Percentiles rank a stretch among this genome's conserved stretches.
These are phyloP conservation scores for Drosophila equinoxialis DNA, from an alignment of 1,140 invertebrate genomes.

Conservation along the genomic window DNA sequence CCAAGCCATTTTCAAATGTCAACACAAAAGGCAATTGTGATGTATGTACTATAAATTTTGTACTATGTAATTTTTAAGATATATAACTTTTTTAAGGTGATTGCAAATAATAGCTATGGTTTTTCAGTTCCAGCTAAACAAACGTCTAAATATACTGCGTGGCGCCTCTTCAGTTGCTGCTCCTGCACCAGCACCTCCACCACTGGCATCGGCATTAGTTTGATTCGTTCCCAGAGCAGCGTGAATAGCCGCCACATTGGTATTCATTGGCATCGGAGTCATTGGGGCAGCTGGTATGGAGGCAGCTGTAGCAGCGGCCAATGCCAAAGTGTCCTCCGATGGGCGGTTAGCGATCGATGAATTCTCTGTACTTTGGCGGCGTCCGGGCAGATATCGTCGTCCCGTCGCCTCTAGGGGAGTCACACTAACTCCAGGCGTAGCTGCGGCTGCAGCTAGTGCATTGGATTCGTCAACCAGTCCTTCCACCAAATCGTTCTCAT, in stretches of 20 bases:
- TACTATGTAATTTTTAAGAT: neutral
- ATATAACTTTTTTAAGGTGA: too few relatives aligned
- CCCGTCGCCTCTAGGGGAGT: neutral
- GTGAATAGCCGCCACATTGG: neutral
- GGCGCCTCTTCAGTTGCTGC: neutral
- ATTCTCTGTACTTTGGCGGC: neutral
- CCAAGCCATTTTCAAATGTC: too few relatives aligned
- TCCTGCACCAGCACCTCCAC: neutral
- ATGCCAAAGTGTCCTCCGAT: conserved; percentile 28
- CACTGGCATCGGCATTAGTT: neutral
- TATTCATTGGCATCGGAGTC: neutral
- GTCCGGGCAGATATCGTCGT: neutral
- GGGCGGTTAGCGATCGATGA: conserved; percentile 3
- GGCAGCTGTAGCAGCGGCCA: conserved; percentile 29
- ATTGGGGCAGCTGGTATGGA: conserved; percentile 22
- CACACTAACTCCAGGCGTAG: neutral
- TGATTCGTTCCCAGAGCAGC: neutral
- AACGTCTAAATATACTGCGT: neutral
- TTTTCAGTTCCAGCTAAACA: conserved; percentile 1
- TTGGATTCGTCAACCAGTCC: neutral
- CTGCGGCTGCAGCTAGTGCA: neutral
- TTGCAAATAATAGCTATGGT: too few relatives aligned
- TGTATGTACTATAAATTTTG: neutral
- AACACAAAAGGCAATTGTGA: too few relatives aligned
- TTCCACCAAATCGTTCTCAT: neutral